A percentile compares a stretch with the other conserved stretches of the same genome.
phyloP scores from a whole-genome alignment of 2,888 invertebrate genomes.

The Scaptomyza caliginosa region DNA sequence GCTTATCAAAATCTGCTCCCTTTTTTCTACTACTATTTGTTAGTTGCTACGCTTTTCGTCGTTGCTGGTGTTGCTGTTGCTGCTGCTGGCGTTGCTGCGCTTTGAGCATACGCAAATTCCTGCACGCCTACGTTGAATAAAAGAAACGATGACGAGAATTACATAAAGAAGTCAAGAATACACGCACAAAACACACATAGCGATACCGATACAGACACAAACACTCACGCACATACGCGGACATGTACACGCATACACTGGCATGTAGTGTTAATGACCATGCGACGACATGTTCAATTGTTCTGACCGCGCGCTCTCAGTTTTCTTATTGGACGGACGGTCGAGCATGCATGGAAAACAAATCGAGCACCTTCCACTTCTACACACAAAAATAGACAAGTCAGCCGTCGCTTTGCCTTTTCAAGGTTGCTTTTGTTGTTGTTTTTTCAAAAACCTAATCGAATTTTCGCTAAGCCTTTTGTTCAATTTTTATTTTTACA shows the following conservation, averaged over 20 bases:
- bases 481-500: slow-evolving; percentile 65
- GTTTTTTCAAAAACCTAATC: slow-evolving; percentile 41
- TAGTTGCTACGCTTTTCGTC: slow-evolving; percentile 45
- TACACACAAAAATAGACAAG: slow-evolving; percentile 60
- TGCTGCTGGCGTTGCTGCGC: slow-evolving; percentile 38
- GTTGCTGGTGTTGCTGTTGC: slow-evolving; percentile 22
- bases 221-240: slow-evolving; percentile 8
- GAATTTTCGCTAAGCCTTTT: slow-evolving; percentile 51
- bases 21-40: slow-evolving; percentile 43
- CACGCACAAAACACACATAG: slow-evolving; percentile 48
- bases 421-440: slow-evolving; percentile 73
- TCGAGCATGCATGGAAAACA: slow-evolving; percentile 55
- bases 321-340: slow-evolving; percentile 56
- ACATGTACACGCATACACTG: slow-evolving; percentile 11
- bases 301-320: slow-evolving; percentile 39
- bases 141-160: slow-evolving; percentile 43
- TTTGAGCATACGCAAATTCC: slow-evolving; percentile 66
- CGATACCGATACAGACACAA: slow-evolving; percentile 24
- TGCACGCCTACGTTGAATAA: slow-evolving; percentile 55
- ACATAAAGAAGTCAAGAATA: slow-evolving; percentile 48
- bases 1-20: slow-evolving; percentile 24
- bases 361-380: slow-evolving; percentile 55
- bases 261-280: slow-evolving; percentile 57
- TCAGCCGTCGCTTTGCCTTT: slow-evolving; percentile 53
- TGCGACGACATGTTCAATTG: slow-evolving; percentile 65